Base-by-base conservation (phyloP, 2,113 vertebrate species). In the Leptocoma aspasia region DNA sequence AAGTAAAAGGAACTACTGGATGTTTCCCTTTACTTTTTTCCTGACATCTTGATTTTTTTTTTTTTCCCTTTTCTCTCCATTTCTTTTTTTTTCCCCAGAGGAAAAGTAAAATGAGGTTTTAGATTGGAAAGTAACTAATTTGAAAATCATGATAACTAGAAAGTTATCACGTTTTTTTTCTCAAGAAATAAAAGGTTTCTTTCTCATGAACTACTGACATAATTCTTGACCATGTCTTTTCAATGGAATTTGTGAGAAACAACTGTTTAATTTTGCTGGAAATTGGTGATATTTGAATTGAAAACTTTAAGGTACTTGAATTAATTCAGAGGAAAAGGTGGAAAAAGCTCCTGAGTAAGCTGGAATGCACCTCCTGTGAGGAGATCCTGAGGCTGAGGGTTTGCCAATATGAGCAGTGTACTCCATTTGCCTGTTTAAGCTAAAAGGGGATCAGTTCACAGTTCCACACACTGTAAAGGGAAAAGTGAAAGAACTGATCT, bases 11-110 rank as follows among this genome's bases (percentile, higher is more conserved):
- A 79, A 26, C 9, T 54, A 27, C 12, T 59, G 21, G 7, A n/a
- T 20, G 1, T 37, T 64, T 78, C 42, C 6, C 1, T 53, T 52
- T n/a, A 26, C 87, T 73, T 4, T 21, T 49, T 81, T 90, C 13
- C 44, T 70, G 5, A 24, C 33, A 69, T 1, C 1, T 2, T 6
- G 7, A 13, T 27, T 54, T 66, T 64, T 77, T 77, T 84, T 70
- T 41, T 8, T 33, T 33, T 2, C 6, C 5, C 3, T 4, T 45
- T 83, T 57, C 50, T 30, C 6, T 52, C 11, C 4, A 1, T 49
- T 72, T 47, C 7, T 2, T 66, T 61, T 45, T 68, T 69, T 28
- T 2, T 0, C 1, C 7, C 4, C 19, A n/a, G 7, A 41, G 15
- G 6, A 61, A 78, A 73, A 65, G 7, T 30, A 11, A 89, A 72